Evolutionary conservation across 2,888 invertebrate species (phyloP), one percentile per base, ranked within the genome.

Genomic region (Sesamia inferens): DNA sequence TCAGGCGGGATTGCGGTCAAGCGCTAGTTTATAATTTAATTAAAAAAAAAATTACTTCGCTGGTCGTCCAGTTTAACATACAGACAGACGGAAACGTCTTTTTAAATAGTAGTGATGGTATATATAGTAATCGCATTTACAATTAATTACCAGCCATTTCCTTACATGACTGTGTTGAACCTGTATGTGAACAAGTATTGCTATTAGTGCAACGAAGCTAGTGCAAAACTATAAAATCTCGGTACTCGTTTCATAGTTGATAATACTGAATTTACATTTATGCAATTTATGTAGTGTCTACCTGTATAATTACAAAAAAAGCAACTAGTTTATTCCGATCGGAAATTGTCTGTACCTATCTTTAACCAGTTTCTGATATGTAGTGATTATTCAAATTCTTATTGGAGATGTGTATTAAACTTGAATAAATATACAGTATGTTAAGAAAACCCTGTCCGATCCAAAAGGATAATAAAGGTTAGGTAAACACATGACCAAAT

Each of bases 201-300:
- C 65, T 57, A 54, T 65, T 48, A 66, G 68, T 70, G 63, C 81
- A 72, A 44, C 71, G 80, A 78, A 71, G 72, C 67, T 64, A 61
- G 66, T 73, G 68, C 75, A 71, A 82, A 78, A 82, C 68, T 72
- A 83, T 85, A 82, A 76, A 82, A 85, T 72, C 76, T 74, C 44
- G 16, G 59, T 44, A 39, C 42, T 67, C 58, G 39, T 70, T 74
- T 42, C 58, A 39, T 63, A 63, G 58, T 67, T 31, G n/a, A 16
- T 76, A 57, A 62, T 59, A 63, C 16, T 65, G 54, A 80, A 66
- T 74, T 71, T 61, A 79, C 73, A 68, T 64, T 2, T 31, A 24
- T 67, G 63, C 77, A 66, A 70, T 68, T 73, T 68, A 64, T 39
- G 0, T 51, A 14, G 58, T 62, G 14, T 54, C 54, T 54, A 22